These are phyloP conservation scores for Mythimna albipuncta DNA, from an alignment of 2,888 invertebrate species.

Conservation along the genomic window DNA sequence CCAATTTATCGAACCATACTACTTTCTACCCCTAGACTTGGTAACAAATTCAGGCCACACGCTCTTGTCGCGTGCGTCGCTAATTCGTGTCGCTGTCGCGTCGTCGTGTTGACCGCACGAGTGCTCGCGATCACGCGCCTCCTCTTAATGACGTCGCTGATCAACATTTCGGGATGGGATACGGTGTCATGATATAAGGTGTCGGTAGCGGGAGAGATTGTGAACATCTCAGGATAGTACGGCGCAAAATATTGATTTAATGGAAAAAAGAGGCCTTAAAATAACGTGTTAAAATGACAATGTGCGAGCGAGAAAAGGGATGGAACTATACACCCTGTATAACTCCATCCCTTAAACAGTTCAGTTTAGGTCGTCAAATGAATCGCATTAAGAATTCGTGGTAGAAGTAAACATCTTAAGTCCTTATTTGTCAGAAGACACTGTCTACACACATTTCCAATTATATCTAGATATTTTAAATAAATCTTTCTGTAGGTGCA, in stretches of 20 bases:
- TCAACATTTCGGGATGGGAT: constrained; percentile 47
- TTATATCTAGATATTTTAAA: no score
- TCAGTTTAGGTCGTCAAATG: no score
- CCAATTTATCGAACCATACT: constrained; percentile 1
- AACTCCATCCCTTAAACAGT: no score
- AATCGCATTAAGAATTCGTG: no score
- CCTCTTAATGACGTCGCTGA: constrained; percentile 65
- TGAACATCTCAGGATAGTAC: neutral
- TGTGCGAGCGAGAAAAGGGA: no score
- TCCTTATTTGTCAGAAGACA: neutral
- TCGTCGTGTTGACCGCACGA: constrained; percentile 63
- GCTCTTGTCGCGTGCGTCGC: constrained; percentile 47
- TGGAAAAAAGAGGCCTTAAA: neutral
- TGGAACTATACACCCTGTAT: no score
- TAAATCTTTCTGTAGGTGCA: no score
- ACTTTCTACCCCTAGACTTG: constrained; percentile 10
- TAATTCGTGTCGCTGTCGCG: constrained; percentile 55
- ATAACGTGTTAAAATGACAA: no score
- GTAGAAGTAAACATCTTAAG: no score
- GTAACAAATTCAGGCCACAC: constrained; percentile 53
- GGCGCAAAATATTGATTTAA: neutral
- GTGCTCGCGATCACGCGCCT: constrained; percentile 62
- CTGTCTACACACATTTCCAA: no score
- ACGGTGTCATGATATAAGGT: no score
- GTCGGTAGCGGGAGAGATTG: constrained; percentile 18